Conservation (phyloP, 2,113 vertebrate species). For the Oceanodroma tethys region DNA sequence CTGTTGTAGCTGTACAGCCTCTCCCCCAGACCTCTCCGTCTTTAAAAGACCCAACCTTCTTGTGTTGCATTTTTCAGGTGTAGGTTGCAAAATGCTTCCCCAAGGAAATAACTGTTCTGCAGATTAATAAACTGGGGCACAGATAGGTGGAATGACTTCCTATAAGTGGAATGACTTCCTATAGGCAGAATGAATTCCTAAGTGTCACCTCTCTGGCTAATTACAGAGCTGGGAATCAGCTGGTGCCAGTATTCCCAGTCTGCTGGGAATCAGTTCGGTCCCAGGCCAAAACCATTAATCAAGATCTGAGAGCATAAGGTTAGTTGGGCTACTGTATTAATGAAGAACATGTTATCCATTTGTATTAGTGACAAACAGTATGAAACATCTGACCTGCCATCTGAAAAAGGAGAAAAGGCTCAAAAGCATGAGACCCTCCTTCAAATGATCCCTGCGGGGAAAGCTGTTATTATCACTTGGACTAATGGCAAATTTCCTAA, state of each 20-base stretch:
- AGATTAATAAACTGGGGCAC: not conserved
- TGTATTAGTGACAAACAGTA: not conserved
- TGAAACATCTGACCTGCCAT: not conserved
- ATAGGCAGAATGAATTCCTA: not conserved
- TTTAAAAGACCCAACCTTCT: not conserved
- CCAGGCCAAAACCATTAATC: not conserved
- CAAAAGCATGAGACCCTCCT: not conserved
- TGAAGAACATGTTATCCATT: not conserved
- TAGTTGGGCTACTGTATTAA: not conserved
- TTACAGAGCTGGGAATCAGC: not conserved
- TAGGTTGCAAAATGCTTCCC: not conserved
- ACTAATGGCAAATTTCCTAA: not conserved
- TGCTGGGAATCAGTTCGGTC: accelerated
- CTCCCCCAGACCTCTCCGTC: not conserved
- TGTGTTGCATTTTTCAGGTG: not conserved
- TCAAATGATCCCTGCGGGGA: not conserved
- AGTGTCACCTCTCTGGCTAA: not conserved
- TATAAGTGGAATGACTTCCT: not conserved
- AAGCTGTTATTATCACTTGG: not conserved
- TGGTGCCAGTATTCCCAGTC: not conserved
- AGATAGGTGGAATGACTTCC: not conserved
- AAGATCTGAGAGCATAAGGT: not conserved
- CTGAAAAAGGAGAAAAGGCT: not conserved
- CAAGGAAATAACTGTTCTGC: not conserved
- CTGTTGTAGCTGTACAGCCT: not conserved